phyloP scores from a whole-genome alignment of 2,113 vertebrate species.

The human region DNA sequence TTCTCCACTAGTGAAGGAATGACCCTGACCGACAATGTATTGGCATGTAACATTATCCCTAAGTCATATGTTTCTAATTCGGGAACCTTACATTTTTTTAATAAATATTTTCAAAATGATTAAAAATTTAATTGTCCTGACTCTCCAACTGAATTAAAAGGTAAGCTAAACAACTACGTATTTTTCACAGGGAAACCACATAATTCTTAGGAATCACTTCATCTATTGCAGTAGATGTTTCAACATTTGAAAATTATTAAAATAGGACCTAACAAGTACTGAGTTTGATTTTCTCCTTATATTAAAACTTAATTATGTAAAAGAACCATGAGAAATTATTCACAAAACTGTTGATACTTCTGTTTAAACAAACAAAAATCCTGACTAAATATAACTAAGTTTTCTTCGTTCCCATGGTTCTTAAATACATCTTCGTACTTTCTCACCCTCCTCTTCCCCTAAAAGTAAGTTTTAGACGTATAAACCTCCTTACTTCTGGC shows the following conservation, averaged over 20 bases:
- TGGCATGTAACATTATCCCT: background rate
- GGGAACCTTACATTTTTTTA: background rate
- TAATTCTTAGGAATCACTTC: conserved; percentile 42
- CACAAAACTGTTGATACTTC: background rate
- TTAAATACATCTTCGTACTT: background rate
- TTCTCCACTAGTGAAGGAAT: background rate
- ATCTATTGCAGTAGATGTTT: conserved; percentile 20
- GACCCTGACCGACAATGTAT: background rate
- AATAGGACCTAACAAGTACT: background rate
- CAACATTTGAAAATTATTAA: conserved; percentile 2
- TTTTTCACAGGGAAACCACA: background rate
- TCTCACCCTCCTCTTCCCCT: background rate
- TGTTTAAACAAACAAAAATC: conserved; percentile 32
- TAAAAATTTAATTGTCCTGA: conserved; percentile 24
- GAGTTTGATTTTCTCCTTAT: background rate
- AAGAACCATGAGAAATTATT: conserved; percentile 19
- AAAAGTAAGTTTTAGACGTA: conserved; percentile 40
- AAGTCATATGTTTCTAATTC: conserved; percentile 1
- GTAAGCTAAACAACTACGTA: background rate
- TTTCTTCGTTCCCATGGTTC: conserved; percentile 24
- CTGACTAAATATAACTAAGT: background rate
- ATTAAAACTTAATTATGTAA: conserved; percentile 1
- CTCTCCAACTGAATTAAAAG: conserved; percentile 20
- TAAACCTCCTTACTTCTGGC: conserved; percentile 86
- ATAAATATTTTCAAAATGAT: conserved; percentile 43